Evolutionary conservation across 2,113 vertebrate species (phyloP).

Genomic region (Rhea americana): DNA sequence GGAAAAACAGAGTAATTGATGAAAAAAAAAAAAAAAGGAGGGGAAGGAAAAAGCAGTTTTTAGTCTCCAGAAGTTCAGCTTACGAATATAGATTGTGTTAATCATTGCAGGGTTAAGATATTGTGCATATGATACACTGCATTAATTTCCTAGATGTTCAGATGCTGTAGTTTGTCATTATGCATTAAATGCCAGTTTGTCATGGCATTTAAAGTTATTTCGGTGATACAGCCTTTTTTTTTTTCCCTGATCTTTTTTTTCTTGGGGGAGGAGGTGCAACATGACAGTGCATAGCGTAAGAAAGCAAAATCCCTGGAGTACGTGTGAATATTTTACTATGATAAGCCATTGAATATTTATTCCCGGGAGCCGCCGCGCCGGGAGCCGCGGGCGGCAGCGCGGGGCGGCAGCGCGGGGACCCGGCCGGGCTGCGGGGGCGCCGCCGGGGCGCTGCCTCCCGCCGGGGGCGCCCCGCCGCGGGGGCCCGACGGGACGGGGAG

Average conservation of each 20-base stretch:
- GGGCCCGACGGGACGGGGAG: no score
- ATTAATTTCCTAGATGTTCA: not conserved
- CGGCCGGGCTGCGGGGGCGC: no score
- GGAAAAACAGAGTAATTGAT: accelerated
- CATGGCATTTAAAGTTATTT: not conserved
- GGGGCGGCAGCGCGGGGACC: no score
- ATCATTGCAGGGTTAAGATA: not conserved
- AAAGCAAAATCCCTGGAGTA: not conserved
- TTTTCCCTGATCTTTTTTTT: no score
- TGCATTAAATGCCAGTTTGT: not conserved
- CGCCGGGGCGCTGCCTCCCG: no score
- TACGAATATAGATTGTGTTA: not conserved
- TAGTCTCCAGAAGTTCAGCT: not conserved
- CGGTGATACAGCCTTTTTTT: not conserved
- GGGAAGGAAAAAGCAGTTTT: not conserved
- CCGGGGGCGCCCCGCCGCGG: no score
- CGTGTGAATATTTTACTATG: not conserved
- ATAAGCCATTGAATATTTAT: not conserved
- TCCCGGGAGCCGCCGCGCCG: not conserved
- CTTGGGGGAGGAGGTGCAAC: not conserved
- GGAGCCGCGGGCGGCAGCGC: no score
- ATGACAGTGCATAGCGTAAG: not conserved
- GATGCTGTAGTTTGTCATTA: not conserved
- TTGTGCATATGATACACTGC: not conserved
- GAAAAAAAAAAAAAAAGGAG: not conserved